Evolutionary conservation across 1,140 invertebrate species (phyloP).

Genomic region (Heliconius congener): DNA sequence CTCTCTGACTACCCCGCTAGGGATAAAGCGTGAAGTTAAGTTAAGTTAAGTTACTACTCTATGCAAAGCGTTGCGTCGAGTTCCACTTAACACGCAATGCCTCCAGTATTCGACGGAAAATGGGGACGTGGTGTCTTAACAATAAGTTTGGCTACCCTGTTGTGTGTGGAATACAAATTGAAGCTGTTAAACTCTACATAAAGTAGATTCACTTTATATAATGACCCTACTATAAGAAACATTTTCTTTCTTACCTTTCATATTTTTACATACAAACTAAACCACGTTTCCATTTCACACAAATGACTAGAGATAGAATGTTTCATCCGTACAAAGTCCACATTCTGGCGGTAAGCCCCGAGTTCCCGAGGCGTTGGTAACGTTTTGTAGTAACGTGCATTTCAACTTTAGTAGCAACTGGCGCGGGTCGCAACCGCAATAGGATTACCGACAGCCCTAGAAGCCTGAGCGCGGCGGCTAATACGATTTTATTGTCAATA

Average conservation of each 20-base stretch:
- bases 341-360: slow-evolving; percentile 21
- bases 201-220: not conserved
- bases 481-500: slow-evolving; percentile 69
- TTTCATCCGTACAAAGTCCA: slow-evolving; percentile 16
- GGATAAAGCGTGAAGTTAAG: too few relatives aligned
- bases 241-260: not conserved
- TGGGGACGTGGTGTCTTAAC: too few relatives aligned
- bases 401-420: slow-evolving; percentile 68
- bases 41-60: too few relatives aligned
- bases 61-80: too few relatives aligned
- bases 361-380: slow-evolving; percentile 51
- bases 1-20: too few relatives aligned
- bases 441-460: slow-evolving; percentile 70
- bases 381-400: slow-evolving; percentile 54
- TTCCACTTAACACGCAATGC: too few relatives aligned
- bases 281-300: slow-evolving; percentile 9
- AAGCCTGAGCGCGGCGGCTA: slow-evolving; percentile 56
- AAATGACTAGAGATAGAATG: slow-evolving; percentile 19
- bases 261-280: not conserved
- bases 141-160: too few relatives aligned
- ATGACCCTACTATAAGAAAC: not conserved
- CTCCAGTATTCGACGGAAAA: too few relatives aligned
- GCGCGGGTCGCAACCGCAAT: slow-evolving; percentile 62
- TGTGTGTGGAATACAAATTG: too few relatives aligned
- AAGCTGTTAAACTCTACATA: not conserved